Base-by-base conservation (phyloP, 2,888 invertebrate genomes). In the Podotricha telesiphe region DNA sequence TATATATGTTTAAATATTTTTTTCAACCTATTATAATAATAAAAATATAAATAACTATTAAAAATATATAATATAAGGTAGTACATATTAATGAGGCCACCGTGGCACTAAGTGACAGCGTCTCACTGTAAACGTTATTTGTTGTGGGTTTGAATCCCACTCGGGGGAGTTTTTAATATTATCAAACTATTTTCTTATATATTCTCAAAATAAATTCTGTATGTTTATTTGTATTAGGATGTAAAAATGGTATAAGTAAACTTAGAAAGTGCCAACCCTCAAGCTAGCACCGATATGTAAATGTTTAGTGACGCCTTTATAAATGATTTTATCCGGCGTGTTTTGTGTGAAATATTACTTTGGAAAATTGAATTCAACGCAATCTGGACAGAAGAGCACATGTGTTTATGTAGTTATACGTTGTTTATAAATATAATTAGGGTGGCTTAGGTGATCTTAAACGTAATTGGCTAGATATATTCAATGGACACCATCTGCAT, bases 301-400 rank as follows among this genome's bases (percentile, higher is more conserved):
- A 74, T 74, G 72, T 72, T 71, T 74, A 70, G 85, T 86, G 88
- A 89, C 89, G 87, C 87, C 84, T 87, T 87, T 88, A 88, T 86
- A 90, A 92, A 91, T 88, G 89, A 90, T 91, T 86, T 87, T 88
- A 87, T 89, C 86, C 85, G 80, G 79, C 78, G 77, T 82, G 86
- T 88, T 87, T 87, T 87, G 88, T 89, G 81, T 91, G 88, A 91
- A 89, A 88, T 89, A 92, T 90, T 88, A 86, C 85, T 78, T 82
- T 82, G 83, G 80, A 80, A 88, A 91, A 91, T 92, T 91, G 87
- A 93, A 93, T 91, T 81, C 85, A 84, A 86, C 85, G 83, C 88
- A 89, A 91, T 92, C 88, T 89, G 85, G 78, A 74, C 79, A 75
- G 77, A 76, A 76, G 79, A 76, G 71, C 86, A 86, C 84, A 86